These are phyloP conservation scores for Notothenia rossii DNA, from an alignment of 2,113 vertebrate species.

Conservation along the genomic window DNA sequence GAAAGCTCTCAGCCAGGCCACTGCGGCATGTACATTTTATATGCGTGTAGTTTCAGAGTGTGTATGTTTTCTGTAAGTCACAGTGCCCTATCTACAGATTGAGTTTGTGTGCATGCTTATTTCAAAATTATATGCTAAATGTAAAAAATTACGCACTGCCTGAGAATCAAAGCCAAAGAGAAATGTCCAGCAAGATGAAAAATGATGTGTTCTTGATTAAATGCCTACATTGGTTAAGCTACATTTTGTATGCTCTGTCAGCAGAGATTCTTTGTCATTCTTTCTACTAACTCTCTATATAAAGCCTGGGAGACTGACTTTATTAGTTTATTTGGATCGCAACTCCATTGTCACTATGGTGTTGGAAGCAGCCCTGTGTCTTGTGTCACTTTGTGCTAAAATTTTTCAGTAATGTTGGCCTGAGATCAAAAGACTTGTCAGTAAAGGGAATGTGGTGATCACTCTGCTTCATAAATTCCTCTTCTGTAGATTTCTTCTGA, in stretches of 20 bases:
- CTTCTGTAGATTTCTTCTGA: conserved; percentile 12
- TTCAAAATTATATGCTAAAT: conserved; percentile 39
- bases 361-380: conserved; percentile 10
- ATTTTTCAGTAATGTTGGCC: not conserved
- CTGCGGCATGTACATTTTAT: too few species aligned
- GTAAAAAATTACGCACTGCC: conserved; percentile 14
- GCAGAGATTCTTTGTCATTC: not conserved
- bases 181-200: not conserved
- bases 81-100: conserved; percentile 4
- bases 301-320: not conserved
- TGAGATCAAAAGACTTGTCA: conserved; percentile 23
- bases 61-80: not conserved
- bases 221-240: conserved; percentile 13
- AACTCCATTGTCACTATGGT: conserved; percentile 24
- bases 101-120: conserved; percentile 2
- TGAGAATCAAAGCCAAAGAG: not conserved
- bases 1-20: too few species aligned
- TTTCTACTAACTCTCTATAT: not conserved
- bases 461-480: not conserved
- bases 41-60: too few species aligned
- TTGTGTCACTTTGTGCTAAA: not conserved
- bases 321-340: not conserved
- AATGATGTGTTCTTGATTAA: not conserved
- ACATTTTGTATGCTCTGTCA: not conserved
- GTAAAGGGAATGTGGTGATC: conserved; percentile 6